Evolutionary conservation across 2,888 invertebrate genomes (phyloP).

Genomic region (Aspidapion aeneum): DNA sequence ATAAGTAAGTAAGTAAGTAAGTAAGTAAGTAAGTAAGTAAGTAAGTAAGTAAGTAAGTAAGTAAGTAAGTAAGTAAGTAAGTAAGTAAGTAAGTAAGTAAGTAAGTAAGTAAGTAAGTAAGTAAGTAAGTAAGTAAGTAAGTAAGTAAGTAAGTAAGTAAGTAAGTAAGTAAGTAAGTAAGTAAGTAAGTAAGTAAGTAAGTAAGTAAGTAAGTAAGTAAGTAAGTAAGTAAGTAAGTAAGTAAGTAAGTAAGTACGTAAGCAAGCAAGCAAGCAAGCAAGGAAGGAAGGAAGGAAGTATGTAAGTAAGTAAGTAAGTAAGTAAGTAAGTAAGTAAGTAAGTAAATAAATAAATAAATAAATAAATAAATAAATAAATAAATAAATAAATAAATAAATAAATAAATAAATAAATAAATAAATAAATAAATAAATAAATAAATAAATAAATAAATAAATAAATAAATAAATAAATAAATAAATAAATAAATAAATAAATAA

Average conservation of each 20-base stretch:
- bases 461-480: background rate
- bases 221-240: background rate
- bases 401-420: background rate
- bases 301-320: too few species aligned
- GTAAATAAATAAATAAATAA: too few species aligned
- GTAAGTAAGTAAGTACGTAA: background rate
- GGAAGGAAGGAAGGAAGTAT: too few species aligned
- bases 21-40: background rate
- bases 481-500: background rate
- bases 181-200: background rate
- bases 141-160: background rate
- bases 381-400: background rate
- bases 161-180: background rate
- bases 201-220: background rate
- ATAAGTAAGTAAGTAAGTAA: background rate
- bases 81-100: background rate
- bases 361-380: background rate
- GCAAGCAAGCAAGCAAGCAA: background rate
- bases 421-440: background rate
- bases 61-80: background rate
- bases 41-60: background rate
- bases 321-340: too few species aligned
- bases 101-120: background rate
- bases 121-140: background rate
- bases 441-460: background rate